Conservation (phyloP, 2,888 invertebrate species). For the Autographa pulchrina region DNA sequence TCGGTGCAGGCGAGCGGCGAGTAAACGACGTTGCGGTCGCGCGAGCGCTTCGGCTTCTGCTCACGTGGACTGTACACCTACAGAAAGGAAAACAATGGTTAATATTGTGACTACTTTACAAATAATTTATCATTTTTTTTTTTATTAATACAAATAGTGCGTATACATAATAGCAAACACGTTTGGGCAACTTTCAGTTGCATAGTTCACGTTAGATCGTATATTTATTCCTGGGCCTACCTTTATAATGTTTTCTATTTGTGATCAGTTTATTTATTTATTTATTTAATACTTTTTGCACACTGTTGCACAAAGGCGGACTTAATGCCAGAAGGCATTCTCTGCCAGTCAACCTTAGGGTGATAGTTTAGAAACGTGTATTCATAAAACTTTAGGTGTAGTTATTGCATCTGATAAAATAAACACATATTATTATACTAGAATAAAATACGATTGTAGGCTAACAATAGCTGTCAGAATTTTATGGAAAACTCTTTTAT, state of each 20-base stretch:
- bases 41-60: slow-evolving; percentile 60
- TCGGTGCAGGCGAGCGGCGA: slow-evolving; percentile 80
- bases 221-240: not conserved
- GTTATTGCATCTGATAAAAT: no score
- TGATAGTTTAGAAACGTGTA: not conserved
- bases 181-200: not conserved
- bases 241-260: no score
- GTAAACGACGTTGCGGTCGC: slow-evolving; percentile 74
- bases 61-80: slow-evolving; percentile 64
- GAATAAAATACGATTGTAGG: not conserved
- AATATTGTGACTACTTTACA: slow-evolving; percentile 11
- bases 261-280: no score
- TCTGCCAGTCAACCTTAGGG: no score
- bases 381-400: not conserved
- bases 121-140: no score
- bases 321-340: no score
- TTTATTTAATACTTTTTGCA: no score
- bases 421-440: no score
- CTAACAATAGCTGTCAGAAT: not conserved
- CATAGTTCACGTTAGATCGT: no score
- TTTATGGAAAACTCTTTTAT: slow-evolving; percentile 16
- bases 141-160: no score
- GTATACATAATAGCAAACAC: no score
- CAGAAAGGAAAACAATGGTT: slow-evolving; percentile 12
- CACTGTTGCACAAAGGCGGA: no score